These are phyloP conservation scores for Hirtodrosophila histrioides DNA, from an alignment of 2,888 invertebrate species.

Conservation along the genomic window DNA sequence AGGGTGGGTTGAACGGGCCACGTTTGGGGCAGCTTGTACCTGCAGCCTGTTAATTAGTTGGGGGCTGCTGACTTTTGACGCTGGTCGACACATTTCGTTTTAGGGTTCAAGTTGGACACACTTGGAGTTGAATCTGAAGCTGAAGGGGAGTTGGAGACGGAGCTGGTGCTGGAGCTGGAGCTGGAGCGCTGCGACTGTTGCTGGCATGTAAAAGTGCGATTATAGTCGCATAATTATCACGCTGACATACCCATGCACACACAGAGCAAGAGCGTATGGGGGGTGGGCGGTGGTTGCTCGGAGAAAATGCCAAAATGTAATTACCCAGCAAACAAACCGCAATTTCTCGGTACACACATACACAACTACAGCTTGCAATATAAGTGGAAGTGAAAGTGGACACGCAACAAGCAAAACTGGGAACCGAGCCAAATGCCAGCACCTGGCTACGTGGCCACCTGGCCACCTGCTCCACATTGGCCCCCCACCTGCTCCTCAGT, in stretches of 20 bases:
- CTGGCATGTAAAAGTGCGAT: constrained; percentile 79
- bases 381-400: constrained; percentile 78
- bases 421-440: constrained; percentile 58
- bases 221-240: constrained; percentile 81
- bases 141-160: constrained; percentile 13
- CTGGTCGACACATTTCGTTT: constrained; percentile 73
- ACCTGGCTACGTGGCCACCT: constrained; percentile 43
- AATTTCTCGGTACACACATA: constrained; percentile 73
- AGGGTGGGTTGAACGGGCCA: constrained; percentile 1
- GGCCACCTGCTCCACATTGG: constrained; percentile 30
- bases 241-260: constrained; percentile 70
- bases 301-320: constrained; percentile 76
- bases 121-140: constrained; percentile 7
- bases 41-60: constrained; percentile 77
- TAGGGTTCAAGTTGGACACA: constrained; percentile 69
- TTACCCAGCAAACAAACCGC: constrained; percentile 79
- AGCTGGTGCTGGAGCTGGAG: neutral
- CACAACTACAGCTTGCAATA: constrained; percentile 16
- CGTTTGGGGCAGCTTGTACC: constrained; percentile 56
- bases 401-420: constrained; percentile 75
- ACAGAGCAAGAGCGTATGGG: constrained; percentile 5
- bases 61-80: constrained; percentile 73
- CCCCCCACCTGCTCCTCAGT: constrained; percentile 1
- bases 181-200: constrained; percentile 20
- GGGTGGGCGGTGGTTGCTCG: constrained; percentile 22